Evolutionary conservation across 2,113 vertebrate species (phyloP).

Genomic region (Erythrocebus patas): DNA sequence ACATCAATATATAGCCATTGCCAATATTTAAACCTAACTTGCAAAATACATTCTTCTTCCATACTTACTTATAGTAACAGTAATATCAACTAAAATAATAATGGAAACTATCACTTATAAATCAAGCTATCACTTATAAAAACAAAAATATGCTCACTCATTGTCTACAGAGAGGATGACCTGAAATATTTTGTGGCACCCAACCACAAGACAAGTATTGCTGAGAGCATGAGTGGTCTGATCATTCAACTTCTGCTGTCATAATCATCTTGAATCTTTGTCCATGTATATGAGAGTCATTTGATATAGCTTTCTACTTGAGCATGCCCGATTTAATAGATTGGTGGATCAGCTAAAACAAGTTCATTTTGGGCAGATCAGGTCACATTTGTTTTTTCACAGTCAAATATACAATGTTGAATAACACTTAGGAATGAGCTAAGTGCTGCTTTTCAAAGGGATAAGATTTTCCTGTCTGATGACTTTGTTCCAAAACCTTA

Average conservation of each 20-base stretch:
- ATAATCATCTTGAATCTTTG: background rate
- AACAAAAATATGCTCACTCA: background rate
- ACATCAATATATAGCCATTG: background rate
- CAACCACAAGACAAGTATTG: background rate
- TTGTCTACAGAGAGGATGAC: background rate
- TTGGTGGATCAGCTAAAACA: background rate
- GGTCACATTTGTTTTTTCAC: slow-evolving; percentile 10
- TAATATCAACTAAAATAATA: background rate
- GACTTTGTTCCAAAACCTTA: background rate
- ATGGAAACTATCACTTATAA: background rate
- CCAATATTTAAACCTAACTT: background rate
- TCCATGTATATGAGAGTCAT: background rate
- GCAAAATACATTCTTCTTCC: background rate
- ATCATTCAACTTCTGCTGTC: background rate
- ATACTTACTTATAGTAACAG: background rate
- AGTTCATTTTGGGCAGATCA: background rate
- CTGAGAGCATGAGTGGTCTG: background rate
- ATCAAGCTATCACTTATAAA: background rate
- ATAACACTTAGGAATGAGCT: background rate
- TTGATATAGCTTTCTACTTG: background rate
- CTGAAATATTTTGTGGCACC: background rate
- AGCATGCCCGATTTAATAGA: background rate
- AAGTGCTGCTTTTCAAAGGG: background rate
- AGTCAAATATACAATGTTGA: background rate
- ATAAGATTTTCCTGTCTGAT: background rate